Evolutionary conservation across 2,113 vertebrate genomes (phyloP).

Genomic region (Corythaeola cristata): DNA sequence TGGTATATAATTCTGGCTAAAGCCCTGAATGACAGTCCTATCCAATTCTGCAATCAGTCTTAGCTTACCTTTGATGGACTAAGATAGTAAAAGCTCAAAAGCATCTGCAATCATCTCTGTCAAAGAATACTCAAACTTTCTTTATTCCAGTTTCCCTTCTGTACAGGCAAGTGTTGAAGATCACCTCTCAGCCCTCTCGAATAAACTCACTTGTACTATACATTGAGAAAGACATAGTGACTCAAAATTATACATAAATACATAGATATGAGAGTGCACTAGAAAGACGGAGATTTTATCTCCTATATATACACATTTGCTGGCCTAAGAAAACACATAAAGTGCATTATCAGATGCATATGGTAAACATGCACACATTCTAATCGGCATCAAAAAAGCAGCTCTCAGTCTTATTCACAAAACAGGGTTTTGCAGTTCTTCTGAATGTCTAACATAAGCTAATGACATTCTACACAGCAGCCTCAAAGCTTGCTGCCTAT

Average conservation of each 20-base stretch:
- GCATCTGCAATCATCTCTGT: background rate
- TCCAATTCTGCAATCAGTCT: slow-evolving; percentile 1
- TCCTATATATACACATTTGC: background rate
- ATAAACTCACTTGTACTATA: background rate
- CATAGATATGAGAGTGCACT: background rate
- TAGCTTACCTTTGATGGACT: slow-evolving; percentile 8
- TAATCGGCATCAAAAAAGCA: background rate
- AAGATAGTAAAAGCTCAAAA: slow-evolving; percentile 6
- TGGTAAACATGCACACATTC: background rate
- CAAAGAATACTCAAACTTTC: slow-evolving; percentile 14
- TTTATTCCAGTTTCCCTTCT: background rate
- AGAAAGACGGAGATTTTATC: background rate
- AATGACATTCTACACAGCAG: background rate
- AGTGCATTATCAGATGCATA: background rate
- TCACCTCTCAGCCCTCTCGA: background rate
- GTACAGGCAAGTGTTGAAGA: background rate
- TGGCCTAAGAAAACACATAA: background rate
- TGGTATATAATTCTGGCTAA: background rate
- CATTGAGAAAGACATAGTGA: background rate
- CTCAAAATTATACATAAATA: background rate
- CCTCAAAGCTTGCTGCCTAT: background rate
- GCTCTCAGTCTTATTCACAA: background rate
- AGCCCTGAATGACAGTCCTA: background rate
- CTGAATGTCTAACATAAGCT: background rate
- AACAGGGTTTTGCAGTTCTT: background rate